These are phyloP conservation scores for Cyprinodon diabolis DNA, from an alignment of 2,797 vertebrate species.

Conservation along the genomic window DNA sequence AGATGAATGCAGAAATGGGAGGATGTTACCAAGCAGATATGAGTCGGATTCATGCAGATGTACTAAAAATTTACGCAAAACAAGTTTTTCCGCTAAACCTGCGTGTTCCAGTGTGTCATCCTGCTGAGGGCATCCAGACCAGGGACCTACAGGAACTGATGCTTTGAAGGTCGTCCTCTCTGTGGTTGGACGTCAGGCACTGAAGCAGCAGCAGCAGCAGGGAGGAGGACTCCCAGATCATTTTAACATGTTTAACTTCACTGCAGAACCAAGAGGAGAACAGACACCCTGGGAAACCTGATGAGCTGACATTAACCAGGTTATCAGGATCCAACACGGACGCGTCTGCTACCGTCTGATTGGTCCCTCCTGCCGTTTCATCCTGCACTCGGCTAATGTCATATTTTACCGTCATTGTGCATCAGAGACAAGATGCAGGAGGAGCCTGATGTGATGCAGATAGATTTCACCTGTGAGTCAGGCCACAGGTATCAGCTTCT, in stretches of 20 bases:
- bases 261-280: slow-evolving; percentile 16
- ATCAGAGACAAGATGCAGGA: not conserved
- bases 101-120: not conserved
- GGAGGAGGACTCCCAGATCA: slow-evolving; percentile 32
- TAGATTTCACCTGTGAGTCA: not conserved
- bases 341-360: slow-evolving; percentile 35
- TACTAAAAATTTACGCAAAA: too few relatives aligned
- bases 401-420: not conserved
- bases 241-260: slow-evolving; percentile 30
- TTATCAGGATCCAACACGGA: slow-evolving; percentile 36
- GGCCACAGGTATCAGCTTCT: too few relatives aligned
- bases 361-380: slow-evolving; percentile 6
- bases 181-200: not conserved
- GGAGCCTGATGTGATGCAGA: not conserved
- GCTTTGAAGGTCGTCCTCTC: slow-evolving; percentile 18
- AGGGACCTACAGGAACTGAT: not conserved
- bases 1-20: not conserved
- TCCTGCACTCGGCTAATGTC: not conserved
- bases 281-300: slow-evolving; percentile 37
- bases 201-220: slow-evolving; percentile 1
- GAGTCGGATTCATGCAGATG: too few relatives aligned
- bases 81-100: not conserved
- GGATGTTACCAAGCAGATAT: not conserved
- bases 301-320: slow-evolving; percentile 36
- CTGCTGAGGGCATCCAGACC: not conserved